A percentile compares a stretch with the other conserved stretches of the same genome.
Conservation (phyloP, 2,888 invertebrate species). For the Lamproptera curius region DNA sequence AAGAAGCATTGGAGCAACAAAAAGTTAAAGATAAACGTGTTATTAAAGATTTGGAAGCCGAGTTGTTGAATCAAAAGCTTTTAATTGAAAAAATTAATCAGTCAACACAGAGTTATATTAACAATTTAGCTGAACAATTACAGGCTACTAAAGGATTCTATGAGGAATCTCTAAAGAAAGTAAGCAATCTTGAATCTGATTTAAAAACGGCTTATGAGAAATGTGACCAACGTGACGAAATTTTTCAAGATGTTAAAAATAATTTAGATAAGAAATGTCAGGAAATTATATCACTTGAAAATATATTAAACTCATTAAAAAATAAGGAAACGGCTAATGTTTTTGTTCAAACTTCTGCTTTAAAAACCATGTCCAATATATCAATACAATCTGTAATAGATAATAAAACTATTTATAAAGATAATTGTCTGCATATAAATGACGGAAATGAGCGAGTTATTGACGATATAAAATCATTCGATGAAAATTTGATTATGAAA, state of each 20-base stretch:
- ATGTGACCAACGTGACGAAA: conserved; percentile 31
- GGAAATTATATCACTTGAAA: conserved; percentile 41
- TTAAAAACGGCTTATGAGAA: conserved; percentile 33
- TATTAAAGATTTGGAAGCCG: conserved; percentile 55
- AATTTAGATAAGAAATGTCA: conserved; percentile 41
- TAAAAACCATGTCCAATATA: conserved; percentile 6
- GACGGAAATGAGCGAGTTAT: too few species aligned
- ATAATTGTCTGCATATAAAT: not conserved
- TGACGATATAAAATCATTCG: too few species aligned
- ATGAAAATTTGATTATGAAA: not conserved
- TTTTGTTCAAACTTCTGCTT: conserved; percentile 10
- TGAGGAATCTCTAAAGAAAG: conserved; percentile 38
- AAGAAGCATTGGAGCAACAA: conserved; percentile 47
- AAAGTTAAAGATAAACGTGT: conserved; percentile 39
- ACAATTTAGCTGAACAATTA: conserved; percentile 52
- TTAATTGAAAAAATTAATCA: conserved; percentile 52
- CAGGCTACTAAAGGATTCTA: conserved; percentile 44
- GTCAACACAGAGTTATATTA: conserved; percentile 44
- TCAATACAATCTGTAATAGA: conserved; percentile 40
- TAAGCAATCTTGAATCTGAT: conserved; percentile 41
- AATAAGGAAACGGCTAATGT: conserved; percentile 29
- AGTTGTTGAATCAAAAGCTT: conserved; percentile 55
- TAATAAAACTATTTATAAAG: too few species aligned
- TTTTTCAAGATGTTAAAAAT: conserved; percentile 34
- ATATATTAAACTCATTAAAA: conserved; percentile 36